These are phyloP conservation scores for Phasianus colchicus DNA, from an alignment of 2,113 vertebrate genomes.

Conservation along the genomic window DNA sequence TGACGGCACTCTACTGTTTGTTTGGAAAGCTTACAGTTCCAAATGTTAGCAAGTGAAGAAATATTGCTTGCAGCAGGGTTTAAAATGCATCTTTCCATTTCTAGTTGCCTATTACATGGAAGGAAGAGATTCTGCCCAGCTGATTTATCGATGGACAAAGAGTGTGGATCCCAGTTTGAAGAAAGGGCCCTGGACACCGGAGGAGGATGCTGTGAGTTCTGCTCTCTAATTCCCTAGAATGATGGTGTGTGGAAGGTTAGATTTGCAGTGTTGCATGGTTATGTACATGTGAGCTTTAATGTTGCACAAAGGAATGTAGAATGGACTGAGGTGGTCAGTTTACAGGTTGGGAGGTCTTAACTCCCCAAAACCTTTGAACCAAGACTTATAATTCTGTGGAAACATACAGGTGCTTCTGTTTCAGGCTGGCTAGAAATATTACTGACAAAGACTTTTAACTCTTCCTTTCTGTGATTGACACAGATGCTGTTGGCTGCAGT, in stretches of 20 bases:
- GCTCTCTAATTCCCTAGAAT: not conserved
- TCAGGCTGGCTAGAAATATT: not conserved
- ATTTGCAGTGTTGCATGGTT: not conserved
- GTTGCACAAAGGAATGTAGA: not conserved
- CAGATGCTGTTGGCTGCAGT: slow-evolving; percentile 89
- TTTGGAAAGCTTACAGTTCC: not conserved
- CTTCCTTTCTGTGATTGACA: not conserved
- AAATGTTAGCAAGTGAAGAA: not conserved
- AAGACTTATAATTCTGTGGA: not conserved
- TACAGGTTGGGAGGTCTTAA: not conserved
- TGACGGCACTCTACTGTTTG: not conserved
- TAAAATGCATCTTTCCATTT: not conserved
- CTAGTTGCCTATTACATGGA: slow-evolving; percentile 96
- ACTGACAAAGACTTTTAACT: not conserved
- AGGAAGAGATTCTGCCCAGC: slow-evolving; percentile 87
- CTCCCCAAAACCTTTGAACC: not conserved
- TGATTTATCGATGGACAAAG: slow-evolving; percentile 91
- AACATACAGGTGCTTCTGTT: not conserved
- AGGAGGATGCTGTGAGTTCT: slow-evolving; percentile 87
- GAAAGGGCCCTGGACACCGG: slow-evolving; percentile 86
- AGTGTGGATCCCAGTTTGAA: slow-evolving; percentile 87
- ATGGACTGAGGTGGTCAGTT: accelerated
- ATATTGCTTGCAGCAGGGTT: not conserved
- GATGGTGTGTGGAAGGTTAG: not conserved
- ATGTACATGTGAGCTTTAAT: not conserved